Evolutionary conservation across 92 coral and sea anemone species (phyloP).

Genomic region (Epizoanthus illoricatus): DNA sequence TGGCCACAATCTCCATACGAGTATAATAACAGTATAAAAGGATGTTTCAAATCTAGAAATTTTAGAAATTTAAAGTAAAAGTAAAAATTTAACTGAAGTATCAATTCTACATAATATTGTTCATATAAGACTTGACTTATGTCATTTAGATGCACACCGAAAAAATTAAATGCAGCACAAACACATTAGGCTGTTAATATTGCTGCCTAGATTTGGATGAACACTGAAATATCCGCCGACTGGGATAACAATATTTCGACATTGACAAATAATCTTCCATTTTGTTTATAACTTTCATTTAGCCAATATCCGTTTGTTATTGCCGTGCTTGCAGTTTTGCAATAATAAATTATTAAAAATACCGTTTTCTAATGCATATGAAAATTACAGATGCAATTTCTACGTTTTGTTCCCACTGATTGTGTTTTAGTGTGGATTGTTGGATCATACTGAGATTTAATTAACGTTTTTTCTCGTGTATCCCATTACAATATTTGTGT

Average conservation of each 20-base stretch:
- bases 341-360: background rate
- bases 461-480: no score
- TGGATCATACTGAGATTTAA: no score
- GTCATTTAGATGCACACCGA: no score
- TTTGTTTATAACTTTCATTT: slow-evolving; percentile 9
- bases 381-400: background rate
- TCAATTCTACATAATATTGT: no score
- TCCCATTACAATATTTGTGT: no score
- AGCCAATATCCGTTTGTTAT: slow-evolving; percentile 23
- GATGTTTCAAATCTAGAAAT: background rate
- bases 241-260: background rate
- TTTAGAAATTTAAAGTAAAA: no score
- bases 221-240: no score
- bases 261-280: background rate
- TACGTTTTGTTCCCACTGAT: no score
- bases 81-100: no score
- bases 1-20: background rate
- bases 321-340: background rate
- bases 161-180: no score
- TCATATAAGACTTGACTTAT: no score
- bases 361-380: slow-evolving; percentile 17
- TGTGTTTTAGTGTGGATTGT: no score
- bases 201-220: background rate
- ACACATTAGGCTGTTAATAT: background rate
- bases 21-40: background rate